Evolutionary conservation across 1,140 invertebrate species (phyloP).

Genomic region (Elysia chlorotica): DNA sequence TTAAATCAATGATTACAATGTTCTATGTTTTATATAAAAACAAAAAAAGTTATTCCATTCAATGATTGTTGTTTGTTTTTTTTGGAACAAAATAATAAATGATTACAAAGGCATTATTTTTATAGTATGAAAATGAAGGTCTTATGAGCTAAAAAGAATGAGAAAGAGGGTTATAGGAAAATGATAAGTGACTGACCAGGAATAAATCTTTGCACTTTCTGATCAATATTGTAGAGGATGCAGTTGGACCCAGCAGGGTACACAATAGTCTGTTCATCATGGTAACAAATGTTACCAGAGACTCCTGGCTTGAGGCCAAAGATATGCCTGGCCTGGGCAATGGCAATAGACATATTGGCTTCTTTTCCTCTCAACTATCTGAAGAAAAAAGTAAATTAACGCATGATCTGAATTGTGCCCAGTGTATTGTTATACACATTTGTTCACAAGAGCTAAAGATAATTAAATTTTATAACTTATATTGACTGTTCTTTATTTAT

Average conservation of each 20-base stretch:
- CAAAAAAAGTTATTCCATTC: neutral
- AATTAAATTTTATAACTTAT: no score
- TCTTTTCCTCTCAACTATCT: slow-evolving; percentile 11
- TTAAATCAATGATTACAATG: no score
- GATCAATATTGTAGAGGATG: slow-evolving; percentile 63
- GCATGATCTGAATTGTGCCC: no score
- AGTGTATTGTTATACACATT: no score
- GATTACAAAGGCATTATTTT: neutral
- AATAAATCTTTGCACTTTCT: slow-evolving; percentile 64
- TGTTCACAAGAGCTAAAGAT: no score
- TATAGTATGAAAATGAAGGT: no score
- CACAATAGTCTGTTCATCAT: slow-evolving; percentile 62
- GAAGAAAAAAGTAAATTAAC: slow-evolving; percentile 11
- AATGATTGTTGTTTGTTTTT: neutral
- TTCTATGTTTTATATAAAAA: no score
- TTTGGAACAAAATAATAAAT: slow-evolving; percentile 1
- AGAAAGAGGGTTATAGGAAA: no score
- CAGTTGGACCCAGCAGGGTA: slow-evolving; percentile 63
- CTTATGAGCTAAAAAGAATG: no score
- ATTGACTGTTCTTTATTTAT: no score
- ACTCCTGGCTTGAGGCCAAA: slow-evolving; percentile 60
- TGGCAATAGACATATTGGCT: slow-evolving; percentile 56
- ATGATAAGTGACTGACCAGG: slow-evolving; percentile 35
- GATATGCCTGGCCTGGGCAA: slow-evolving; percentile 57
- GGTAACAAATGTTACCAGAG: slow-evolving; percentile 57